Evolutionary conservation across 2,113 vertebrate genomes (phyloP), one percentile per base, ranked within the genome.

Genomic region (Globicephala melas): DNA sequence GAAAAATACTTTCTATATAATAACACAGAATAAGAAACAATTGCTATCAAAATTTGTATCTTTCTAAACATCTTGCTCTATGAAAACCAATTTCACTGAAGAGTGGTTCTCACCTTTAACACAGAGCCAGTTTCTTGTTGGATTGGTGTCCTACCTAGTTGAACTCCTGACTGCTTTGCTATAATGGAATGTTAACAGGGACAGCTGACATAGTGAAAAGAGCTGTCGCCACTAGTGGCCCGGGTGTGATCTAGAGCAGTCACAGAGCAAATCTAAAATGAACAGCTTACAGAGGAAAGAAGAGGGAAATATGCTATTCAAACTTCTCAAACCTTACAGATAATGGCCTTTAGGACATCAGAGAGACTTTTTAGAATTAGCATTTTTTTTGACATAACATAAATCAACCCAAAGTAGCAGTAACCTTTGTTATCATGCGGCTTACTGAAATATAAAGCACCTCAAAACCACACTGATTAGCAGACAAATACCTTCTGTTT

Each of bases 401-500:
- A 96, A 71, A 97, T 97, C 95, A 96, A 84, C 63, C 63, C 58
- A 86, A 94, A 95, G 36, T 90, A 94, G 79, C 53, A 53, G 62
- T 83, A 83, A 87, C 58, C 82, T 97, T 92, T 92, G 77, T 73
- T 89, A 87, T 82, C 68, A 36, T 14, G 20, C 13, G 77, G 63
- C 87, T 95, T 92, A 70, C 50, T 76, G 74, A 95, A 94, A 95
- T 92, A 83, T 60, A 84, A 87, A 93, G 53, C 58, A 80, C 70
- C 70, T 96, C n/a, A 74, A 71, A 76, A 82, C 41, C 58, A 80
- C 25, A 50, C 96, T 86, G 83, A 97, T 96, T 96, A 96, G 73
- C 80, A 80, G 92, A 96, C 94, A 96, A 91, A 96, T 71, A 84
- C 79, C 86, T 92, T 97, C 98, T 97, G 96, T 96, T 96, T 95